Conservation (phyloP, 53 echinoderm and acorn worm species). For the Glandiceps talaboti region DNA sequence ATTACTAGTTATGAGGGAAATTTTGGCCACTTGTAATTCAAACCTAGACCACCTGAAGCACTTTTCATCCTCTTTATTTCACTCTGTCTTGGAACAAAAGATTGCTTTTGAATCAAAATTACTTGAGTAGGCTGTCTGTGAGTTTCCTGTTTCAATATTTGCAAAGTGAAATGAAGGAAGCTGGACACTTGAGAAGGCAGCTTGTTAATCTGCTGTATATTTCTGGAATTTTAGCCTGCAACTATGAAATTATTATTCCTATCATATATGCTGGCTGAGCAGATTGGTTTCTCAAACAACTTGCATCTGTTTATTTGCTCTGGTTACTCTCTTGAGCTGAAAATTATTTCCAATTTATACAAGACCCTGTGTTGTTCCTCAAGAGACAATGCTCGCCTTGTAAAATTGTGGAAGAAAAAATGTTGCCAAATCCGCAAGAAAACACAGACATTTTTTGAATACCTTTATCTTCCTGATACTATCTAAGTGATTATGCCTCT, state of each 20-base stretch:
- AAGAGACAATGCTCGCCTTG: background rate
- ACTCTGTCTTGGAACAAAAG: background rate
- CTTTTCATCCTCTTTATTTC: background rate
- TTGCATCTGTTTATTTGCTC: background rate
- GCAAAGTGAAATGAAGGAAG: background rate
- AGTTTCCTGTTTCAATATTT: background rate
- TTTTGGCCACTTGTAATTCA: background rate
- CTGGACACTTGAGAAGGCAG: background rate
- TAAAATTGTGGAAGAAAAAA: too few relatives aligned
- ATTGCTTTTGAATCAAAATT: background rate
- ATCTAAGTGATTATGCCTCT: too few relatives aligned
- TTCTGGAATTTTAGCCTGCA: background rate
- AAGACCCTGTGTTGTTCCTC: background rate
- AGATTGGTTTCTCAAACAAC: background rate
- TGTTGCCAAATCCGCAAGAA: background rate
- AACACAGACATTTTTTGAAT: too few relatives aligned
- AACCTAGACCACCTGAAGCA: background rate
- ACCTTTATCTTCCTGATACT: too few relatives aligned
- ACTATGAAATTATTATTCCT: background rate
- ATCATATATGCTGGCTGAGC: background rate
- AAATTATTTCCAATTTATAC: background rate
- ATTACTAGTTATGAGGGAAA: background rate
- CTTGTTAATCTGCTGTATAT: background rate
- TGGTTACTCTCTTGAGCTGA: background rate
- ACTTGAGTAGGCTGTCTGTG: background rate